These are phyloP conservation scores for Xenops minutus DNA, from an alignment of 2,797 vertebrate species.

Conservation along the genomic window DNA sequence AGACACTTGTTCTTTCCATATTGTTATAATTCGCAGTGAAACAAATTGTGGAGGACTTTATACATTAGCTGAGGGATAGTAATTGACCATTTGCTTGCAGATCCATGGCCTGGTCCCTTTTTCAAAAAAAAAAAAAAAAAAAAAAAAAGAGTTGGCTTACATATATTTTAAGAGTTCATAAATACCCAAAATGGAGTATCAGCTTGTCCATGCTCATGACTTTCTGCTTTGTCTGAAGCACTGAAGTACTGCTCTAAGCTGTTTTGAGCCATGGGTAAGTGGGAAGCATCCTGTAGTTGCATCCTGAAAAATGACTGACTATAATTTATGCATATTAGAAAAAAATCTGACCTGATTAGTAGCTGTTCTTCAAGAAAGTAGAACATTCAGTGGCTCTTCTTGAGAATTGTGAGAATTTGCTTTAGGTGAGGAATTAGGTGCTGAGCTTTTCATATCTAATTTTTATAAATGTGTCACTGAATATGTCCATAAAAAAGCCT, in stretches of 20 bases:
- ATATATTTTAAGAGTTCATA: not conserved
- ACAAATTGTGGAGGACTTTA: conserved; percentile 35
- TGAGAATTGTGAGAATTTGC: not conserved
- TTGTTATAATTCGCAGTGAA: conserved; percentile 52
- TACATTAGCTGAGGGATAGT: not conserved
- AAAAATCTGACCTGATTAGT: not conserved
- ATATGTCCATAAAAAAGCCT: not conserved
- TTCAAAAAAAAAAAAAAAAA: conserved; percentile 22
- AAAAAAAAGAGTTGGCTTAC: not conserved
- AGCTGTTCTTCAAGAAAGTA: not conserved
- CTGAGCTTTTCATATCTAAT: not conserved
- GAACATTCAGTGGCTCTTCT: not conserved
- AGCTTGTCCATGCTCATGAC: not conserved
- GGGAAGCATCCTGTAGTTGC: not conserved
- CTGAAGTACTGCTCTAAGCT: not conserved
- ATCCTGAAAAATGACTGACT: not conserved
- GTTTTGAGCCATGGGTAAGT: not conserved
- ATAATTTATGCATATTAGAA: too few species aligned
- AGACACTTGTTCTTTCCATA: conserved; percentile 64
- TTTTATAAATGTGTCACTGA: not conserved
- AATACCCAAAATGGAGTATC: not conserved
- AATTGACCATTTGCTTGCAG: conserved; percentile 30
- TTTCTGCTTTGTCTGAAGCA: not conserved
- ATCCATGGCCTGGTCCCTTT: not conserved
- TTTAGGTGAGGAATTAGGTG: not conserved